Evolutionary conservation across 1,140 invertebrate species (phyloP).

Genomic region (Caenorhabditis elegans): DNA sequence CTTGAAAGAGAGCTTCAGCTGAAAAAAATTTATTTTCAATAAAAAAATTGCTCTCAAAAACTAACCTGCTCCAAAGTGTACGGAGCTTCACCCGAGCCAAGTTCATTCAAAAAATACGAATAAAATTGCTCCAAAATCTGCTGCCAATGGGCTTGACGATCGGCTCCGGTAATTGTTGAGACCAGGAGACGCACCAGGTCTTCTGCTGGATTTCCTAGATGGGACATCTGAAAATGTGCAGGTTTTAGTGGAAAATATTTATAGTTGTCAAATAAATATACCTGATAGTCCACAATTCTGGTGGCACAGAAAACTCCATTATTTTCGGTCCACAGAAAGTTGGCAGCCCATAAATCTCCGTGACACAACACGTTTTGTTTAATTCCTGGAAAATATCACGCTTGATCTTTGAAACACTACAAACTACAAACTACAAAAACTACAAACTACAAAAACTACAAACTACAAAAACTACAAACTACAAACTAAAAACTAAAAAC

Average conservation of each 20-base stretch:
- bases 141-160: background rate
- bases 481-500: background rate
- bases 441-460: background rate
- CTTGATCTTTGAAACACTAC: background rate
- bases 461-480: background rate
- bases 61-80: background rate
- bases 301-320: background rate
- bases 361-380: background rate
- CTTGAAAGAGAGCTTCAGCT: background rate
- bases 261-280: background rate
- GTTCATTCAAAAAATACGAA: background rate
- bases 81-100: background rate
- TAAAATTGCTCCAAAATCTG: background rate
- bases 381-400: background rate
- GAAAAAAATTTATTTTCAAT: background rate
- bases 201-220: background rate
- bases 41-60: background rate
- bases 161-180: background rate
- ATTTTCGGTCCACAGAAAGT: background rate
- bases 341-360: background rate
- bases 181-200: background rate
- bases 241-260: background rate
- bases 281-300: conserved; percentile 19
- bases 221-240: background rate
- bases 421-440: no score